phyloP scores from a whole-genome alignment of 2,888 invertebrate species.

The Auanema sp. region DNA sequence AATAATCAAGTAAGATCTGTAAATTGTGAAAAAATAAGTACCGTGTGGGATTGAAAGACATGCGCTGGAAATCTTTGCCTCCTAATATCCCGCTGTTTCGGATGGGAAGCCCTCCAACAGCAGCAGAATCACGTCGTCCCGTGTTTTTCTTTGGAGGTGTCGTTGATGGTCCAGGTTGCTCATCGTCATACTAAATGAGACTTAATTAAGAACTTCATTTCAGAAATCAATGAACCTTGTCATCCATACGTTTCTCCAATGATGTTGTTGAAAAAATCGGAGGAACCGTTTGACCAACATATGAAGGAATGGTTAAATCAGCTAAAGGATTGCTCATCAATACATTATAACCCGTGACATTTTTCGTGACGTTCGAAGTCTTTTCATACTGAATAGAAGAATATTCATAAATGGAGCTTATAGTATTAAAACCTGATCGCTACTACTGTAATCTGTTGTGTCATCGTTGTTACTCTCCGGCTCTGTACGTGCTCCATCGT shows the following conservation, averaged over 20 bases:
- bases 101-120: neutral
- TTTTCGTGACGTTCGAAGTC: constrained; percentile 13
- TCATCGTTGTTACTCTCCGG: constrained; percentile 60
- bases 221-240: neutral
- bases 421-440: constrained; percentile 36
- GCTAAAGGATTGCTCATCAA: constrained; percentile 54
- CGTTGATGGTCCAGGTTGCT: constrained; percentile 31
- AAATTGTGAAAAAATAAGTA: neutral
- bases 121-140: constrained; percentile 11
- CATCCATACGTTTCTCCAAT: constrained; percentile 1
- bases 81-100: constrained; percentile 15
- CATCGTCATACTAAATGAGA: constrained; percentile 23
- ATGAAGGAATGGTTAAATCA: constrained; percentile 33
- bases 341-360: constrained; percentile 31
- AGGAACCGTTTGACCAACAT: constrained; percentile 22
- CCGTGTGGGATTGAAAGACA: constrained; percentile 57
- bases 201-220: neutral
- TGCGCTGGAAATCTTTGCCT: constrained; percentile 55
- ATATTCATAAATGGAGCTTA: neutral
- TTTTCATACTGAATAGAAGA: constrained; percentile 25
- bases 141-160: constrained; percentile 24
- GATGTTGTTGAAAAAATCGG: constrained; percentile 12
- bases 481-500: constrained; percentile 52
- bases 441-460: constrained; percentile 62
- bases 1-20: neutral